Conservation (phyloP, 2,888 invertebrate species). For the Callimorpha dominula region DNA sequence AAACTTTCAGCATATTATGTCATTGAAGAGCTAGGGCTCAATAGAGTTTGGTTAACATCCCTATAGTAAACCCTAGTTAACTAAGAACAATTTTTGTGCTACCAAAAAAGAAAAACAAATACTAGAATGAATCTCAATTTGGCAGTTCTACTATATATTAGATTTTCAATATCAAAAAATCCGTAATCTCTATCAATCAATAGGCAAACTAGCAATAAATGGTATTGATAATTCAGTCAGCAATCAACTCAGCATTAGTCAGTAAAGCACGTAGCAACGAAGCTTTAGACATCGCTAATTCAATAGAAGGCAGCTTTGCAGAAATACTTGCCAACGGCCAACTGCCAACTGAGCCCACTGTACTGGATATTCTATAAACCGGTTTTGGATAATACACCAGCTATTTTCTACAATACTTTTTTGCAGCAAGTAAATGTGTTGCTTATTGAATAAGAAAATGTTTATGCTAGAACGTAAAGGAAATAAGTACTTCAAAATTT, state of each 20-base stretch:
- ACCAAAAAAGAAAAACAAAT: no score
- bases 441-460: background rate
- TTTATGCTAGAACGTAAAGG: background rate
- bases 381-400: background rate
- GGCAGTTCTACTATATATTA: no score
- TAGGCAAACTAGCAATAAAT: background rate
- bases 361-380: background rate
- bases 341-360: background rate
- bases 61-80: no score
- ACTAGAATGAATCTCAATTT: no score
- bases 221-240: background rate
- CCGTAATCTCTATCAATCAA: background rate
- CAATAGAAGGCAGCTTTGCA: slow-evolving; percentile 27
- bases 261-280: slow-evolving; percentile 19
- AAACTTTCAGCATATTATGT: no score
- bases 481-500: no score
- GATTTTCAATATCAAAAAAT: background rate
- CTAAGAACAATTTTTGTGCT: no score
- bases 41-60: no score
- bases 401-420: background rate
- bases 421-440: background rate
- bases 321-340: slow-evolving; percentile 13
- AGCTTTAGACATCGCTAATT: slow-evolving; percentile 30
- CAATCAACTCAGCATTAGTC: slow-evolving; percentile 6
- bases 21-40: no score